Evolutionary conservation across 2,113 vertebrate genomes (phyloP).

Genomic region (Azemiops feae): DNA sequence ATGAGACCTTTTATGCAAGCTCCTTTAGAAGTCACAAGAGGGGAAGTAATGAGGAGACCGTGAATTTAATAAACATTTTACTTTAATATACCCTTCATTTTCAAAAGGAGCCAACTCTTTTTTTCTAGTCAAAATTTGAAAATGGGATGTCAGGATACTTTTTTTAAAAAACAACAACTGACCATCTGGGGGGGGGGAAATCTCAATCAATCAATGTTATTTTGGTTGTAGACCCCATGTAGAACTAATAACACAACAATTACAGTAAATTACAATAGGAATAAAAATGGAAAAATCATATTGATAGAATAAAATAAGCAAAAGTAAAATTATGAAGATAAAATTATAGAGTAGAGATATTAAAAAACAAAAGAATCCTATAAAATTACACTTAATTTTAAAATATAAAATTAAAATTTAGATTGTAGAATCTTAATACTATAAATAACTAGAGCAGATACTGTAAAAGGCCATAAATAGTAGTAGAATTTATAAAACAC

Average conservation of each 20-base stretch:
- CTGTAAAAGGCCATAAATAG: background rate
- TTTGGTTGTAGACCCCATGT: background rate
- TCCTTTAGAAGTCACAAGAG: conserved; percentile 46
- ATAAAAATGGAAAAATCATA: background rate
- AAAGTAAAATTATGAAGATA: background rate
- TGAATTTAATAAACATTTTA: conserved; percentile 62
- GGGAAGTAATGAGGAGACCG: conserved; percentile 55
- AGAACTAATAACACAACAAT: background rate
- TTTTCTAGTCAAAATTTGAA: conserved; percentile 32
- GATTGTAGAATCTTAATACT: background rate
- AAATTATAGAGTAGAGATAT: background rate
- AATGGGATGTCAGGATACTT: background rate
- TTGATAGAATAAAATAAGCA: background rate
- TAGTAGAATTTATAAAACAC: background rate
- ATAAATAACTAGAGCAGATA: background rate
- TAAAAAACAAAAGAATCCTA: background rate
- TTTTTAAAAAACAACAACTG: background rate
- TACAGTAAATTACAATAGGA: background rate
- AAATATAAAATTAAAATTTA: background rate
- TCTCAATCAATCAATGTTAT: background rate
- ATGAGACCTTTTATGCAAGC: conserved; percentile 63
- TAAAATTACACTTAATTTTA: background rate
- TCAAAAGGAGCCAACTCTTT: conserved; percentile 29
- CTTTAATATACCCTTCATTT: conserved; percentile 43
- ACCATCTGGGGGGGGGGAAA: background rate